These are phyloP conservation scores for Cheilosia vernalis DNA, from an alignment of 2,888 invertebrate species.

Conservation along the genomic window DNA sequence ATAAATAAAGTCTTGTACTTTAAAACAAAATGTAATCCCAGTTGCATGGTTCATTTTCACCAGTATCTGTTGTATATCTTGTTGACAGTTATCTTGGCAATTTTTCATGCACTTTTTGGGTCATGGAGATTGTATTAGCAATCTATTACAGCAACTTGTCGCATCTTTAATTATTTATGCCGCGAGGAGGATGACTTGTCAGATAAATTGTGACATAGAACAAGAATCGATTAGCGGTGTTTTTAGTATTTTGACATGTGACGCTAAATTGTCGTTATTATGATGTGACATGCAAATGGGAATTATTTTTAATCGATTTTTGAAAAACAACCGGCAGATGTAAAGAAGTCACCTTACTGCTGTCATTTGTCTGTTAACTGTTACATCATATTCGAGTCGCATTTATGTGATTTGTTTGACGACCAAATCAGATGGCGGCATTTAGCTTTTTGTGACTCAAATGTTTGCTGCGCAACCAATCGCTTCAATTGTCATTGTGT, in stretches of 20 bases:
- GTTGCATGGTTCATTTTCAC: neutral
- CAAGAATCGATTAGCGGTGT: conserved; percentile 14
- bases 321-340: conserved; percentile 38
- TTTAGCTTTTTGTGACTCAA: conserved; percentile 23
- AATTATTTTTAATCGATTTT: conserved; percentile 9
- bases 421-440: conserved; percentile 9
- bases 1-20: neutral
- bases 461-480: conserved; percentile 30
- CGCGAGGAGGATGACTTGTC: neutral
- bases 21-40: neutral
- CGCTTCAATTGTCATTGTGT: conserved; percentile 17
- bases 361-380: neutral
- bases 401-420: conserved; percentile 53
- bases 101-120: conserved; percentile 19
- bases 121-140: conserved; percentile 26
- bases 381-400: conserved; percentile 48
- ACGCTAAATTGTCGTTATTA: conserved; percentile 24
- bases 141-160: conserved; percentile 10
- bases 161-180: conserved; percentile 2
- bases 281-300: conserved; percentile 21
- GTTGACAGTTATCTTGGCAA: conserved; percentile 25
- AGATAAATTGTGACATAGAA: conserved; percentile 29
- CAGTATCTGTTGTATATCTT: conserved; percentile 24
- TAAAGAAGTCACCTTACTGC: conserved; percentile 12
- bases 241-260: conserved; percentile 15